These are phyloP conservation scores for Onychostruthus taczanowskii DNA, from an alignment of 2,113 vertebrate species.

Conservation along the genomic window DNA sequence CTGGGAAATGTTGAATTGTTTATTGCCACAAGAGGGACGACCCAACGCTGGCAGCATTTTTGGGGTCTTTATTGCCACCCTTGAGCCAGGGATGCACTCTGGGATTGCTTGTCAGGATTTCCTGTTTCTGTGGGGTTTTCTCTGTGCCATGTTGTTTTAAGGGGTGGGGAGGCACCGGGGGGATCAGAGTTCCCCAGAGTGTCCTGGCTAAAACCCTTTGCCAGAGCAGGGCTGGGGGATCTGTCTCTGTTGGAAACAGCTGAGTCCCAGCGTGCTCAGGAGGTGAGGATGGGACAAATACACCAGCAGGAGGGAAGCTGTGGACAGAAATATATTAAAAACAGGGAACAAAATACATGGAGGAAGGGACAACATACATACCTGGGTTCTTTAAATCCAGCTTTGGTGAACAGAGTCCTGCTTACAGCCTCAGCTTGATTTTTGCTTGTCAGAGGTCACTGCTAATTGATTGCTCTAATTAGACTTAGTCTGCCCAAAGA, in stretches of 20 bases:
- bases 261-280: not conserved
- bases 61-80: not conserved
- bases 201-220: not conserved
- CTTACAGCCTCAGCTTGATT: not conserved
- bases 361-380: not conserved
- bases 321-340: not conserved
- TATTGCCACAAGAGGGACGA: not conserved
- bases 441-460: not conserved
- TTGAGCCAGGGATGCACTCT: not conserved
- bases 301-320: not conserved
- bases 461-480: not conserved
- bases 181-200: accelerated
- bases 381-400: not conserved
- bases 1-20: not conserved
- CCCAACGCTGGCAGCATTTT: not conserved
- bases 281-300: not conserved
- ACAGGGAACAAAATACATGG: accelerated
- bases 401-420: not conserved
- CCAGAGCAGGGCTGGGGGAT: not conserved
- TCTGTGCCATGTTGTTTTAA: not conserved
- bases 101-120: not conserved
- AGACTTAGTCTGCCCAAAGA: not conserved
- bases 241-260: not conserved
- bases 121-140: not conserved
- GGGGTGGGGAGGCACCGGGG: not conserved